phyloP scores from a whole-genome alignment of 2,113 vertebrate genomes.

The Brienomyrus brachyistius region DNA sequence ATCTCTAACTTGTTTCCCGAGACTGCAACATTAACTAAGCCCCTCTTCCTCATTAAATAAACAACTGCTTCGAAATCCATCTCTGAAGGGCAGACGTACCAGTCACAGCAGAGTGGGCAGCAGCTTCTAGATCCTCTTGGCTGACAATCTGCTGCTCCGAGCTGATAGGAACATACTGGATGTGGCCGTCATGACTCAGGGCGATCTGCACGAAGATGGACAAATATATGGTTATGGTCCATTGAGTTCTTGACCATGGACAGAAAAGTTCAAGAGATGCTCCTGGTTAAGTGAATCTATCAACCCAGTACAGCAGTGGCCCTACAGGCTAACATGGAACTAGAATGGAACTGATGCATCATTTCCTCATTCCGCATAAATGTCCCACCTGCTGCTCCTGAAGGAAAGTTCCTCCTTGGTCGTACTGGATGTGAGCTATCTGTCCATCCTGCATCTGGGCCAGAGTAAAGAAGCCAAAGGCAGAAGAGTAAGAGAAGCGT shows the following conservation, averaged over 20 bases:
- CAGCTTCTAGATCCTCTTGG: constrained; percentile 80
- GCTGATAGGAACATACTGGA: constrained; percentile 85
- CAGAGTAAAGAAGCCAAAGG: neutral
- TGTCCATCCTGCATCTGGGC: constrained; percentile 85
- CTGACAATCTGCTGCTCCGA: constrained; percentile 80
- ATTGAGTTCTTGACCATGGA: neutral
- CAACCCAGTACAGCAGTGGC: neutral
- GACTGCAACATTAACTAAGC: neutral
- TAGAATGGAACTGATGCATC: neutral
- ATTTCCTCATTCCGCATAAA: neutral
- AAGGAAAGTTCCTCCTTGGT: constrained; percentile 75
- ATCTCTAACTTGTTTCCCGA: neutral
- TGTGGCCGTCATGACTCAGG: constrained; percentile 69
- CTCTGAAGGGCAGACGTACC: constrained; percentile 50
- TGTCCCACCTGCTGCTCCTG: constrained; percentile 78
- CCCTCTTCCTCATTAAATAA: neutral
- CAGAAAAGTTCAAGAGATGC: neutral
- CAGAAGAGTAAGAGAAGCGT: neutral
- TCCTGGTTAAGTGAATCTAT: neutral
- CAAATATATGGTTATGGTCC: neutral
- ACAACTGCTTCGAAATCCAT: neutral
- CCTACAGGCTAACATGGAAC: no score
- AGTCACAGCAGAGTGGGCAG: constrained; percentile 81
- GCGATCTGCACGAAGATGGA: constrained; percentile 51
- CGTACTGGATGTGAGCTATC: constrained; percentile 90